Conservation (phyloP, 2,113 vertebrate genomes). For the Potamarius usumacintae region DNA sequence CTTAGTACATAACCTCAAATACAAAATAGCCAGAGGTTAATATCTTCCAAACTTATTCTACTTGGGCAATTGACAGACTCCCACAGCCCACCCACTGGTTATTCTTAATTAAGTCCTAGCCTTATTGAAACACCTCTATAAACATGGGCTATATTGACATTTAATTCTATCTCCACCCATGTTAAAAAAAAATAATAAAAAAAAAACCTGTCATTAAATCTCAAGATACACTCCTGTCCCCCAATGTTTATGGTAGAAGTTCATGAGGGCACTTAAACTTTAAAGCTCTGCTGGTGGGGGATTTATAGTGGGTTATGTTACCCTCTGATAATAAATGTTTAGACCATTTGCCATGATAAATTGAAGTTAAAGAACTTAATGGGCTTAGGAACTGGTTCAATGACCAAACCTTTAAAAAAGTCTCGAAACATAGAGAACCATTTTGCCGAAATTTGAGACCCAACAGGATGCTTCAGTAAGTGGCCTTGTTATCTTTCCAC, state of each 20-base stretch:
- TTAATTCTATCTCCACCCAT: neutral
- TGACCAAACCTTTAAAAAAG: slow-evolving; percentile 26
- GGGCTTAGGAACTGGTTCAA: slow-evolving; percentile 29
- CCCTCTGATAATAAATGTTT: slow-evolving; percentile 8
- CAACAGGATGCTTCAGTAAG: neutral
- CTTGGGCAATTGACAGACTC: neutral
- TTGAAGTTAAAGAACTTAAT: slow-evolving; percentile 44
- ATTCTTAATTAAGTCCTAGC: neutral
- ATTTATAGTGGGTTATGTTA: slow-evolving; percentile 43
- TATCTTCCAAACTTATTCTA: neutral
- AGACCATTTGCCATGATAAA: slow-evolving; percentile 28
- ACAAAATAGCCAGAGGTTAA: neutral
- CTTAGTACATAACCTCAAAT: neutral
- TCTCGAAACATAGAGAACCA: slow-evolving; percentile 6
- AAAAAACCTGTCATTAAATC: neutral
- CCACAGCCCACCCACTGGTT: neutral
- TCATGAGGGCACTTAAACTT: slow-evolving; percentile 36
- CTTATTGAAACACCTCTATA: neutral
- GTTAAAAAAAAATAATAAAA: neutral
- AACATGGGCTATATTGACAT: neutral
- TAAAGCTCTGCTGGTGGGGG: slow-evolving; percentile 23
- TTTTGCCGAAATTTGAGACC: slow-evolving; percentile 23
- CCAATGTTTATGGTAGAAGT: slow-evolving; percentile 13
- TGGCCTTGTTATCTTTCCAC: neutral
- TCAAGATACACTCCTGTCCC: neutral